Evolutionary conservation across 2,888 invertebrate species (phyloP), one percentile per base, ranked within the genome.

Genomic region (Caradrina clavipalpis): DNA sequence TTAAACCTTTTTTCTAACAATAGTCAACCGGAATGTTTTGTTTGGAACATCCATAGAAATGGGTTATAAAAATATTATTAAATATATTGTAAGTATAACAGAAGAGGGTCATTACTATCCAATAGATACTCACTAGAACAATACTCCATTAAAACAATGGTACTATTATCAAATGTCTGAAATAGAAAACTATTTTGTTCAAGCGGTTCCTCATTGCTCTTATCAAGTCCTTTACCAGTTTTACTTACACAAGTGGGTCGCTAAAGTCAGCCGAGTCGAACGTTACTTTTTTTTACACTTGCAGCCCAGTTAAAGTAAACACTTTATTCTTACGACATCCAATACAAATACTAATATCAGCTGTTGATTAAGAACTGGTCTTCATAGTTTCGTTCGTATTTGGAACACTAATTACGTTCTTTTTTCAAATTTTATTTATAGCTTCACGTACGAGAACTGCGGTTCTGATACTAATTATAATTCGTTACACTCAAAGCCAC

Each of bases 241-340:
- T 76, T 50, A 69, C 68, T 78, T 86, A 86, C 87, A 82, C 89
- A 93, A 91, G 88, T 92, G 86, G 92, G 87, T 78, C 92, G 86
- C 71, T 76, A 79, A 74, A 82, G 75, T 83, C 91, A 88, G 87
- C 88, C 83, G 85, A 90, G 85, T 90, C 83, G 88, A 91, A 92
- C 91, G 87, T 91, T 91, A 88, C 89, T 89, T 91, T 90, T 88
- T 90, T 88, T 90, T 88, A 88, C 87, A 89, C 77, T 80, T 84
- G 60, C 66, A 76, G 80, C 70, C 73, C 69, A 73, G 59, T 76
- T 76, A 47, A 69, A 61, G 50, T 72, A 68, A 69, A 64, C 69
- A 73, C 53, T 69, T 50, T 60, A 21, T 61, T 68, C 70, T 92
- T 92, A 87, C 91, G 87, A 89, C 87, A 91, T 82, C 77, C 82